phyloP scores from a whole-genome alignment of 2,888 invertebrate genomes.

The Eupeodes latifasciatus region DNA sequence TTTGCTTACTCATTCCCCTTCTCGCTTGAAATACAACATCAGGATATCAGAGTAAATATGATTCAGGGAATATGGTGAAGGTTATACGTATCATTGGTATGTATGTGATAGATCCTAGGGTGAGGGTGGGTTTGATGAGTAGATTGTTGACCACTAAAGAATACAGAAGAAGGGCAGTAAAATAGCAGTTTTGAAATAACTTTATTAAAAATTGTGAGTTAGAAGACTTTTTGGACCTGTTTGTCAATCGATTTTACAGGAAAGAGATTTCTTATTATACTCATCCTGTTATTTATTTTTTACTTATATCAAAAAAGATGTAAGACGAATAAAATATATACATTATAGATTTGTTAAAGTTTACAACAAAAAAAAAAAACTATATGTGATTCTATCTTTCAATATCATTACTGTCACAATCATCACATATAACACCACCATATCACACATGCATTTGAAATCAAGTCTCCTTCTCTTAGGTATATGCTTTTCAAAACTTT shows the following conservation, averaged over 20 bases:
- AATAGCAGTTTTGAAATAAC: conserved; percentile 15
- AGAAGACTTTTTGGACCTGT: background rate
- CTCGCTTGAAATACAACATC: background rate
- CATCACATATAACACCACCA: background rate
- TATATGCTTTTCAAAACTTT: conserved; percentile 26
- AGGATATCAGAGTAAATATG: conserved; percentile 24
- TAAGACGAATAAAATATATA: background rate
- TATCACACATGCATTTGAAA: conserved; percentile 1
- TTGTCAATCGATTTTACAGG: background rate
- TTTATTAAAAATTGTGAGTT: conserved; percentile 18
- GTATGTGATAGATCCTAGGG: background rate
- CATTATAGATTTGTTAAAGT: background rate
- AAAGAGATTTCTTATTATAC: background rate
- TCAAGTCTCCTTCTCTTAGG: background rate
- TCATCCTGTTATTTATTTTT: background rate
- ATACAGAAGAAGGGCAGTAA: background rate
- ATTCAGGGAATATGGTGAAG: conserved; percentile 18
- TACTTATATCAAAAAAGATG: background rate
- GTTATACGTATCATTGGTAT: conserved; percentile 9
- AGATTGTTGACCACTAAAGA: background rate
- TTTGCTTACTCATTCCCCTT: conserved; percentile 21
- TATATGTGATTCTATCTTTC: background rate
- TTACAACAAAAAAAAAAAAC: background rate
- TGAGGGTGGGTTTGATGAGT: background rate
- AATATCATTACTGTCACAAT: conserved; percentile 14